A percentile compares a stretch with the other conserved stretches of the same genome.
phyloP scores from a whole-genome alignment of 2,888 invertebrate species.

The Sinopyrophorus schimmeli region DNA sequence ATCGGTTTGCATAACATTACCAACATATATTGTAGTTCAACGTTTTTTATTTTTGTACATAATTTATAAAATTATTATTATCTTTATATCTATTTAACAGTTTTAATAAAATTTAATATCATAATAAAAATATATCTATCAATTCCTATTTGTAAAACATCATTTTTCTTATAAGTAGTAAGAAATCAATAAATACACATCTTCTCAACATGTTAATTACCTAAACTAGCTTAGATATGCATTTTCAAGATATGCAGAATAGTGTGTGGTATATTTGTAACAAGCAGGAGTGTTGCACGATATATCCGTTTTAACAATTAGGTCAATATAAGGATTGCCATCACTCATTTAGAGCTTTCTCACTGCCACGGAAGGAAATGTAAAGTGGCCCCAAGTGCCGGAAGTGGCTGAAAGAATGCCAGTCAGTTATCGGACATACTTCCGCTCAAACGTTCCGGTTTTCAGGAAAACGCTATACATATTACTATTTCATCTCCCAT shows the following conservation, averaged over 20 bases:
- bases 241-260: conserved; percentile 27
- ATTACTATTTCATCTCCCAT: conserved; percentile 30
- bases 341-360: conserved; percentile 50
- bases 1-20: too few relatives aligned
- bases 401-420: conserved; percentile 53
- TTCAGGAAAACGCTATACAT: conserved; percentile 47
- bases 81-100: too few relatives aligned
- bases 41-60: too few relatives aligned
- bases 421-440: conserved; percentile 49
- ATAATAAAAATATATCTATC: too few relatives aligned
- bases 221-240: conserved; percentile 22
- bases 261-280: conserved; percentile 32
- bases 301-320: conserved; percentile 55
- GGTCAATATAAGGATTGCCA: conserved; percentile 49
- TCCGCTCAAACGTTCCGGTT: conserved; percentile 49
- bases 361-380: conserved; percentile 53
- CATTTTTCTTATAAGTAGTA: too few relatives aligned
- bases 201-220: conserved; percentile 29
- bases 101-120: too few relatives aligned
- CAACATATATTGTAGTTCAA: too few relatives aligned
- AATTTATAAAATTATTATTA: too few relatives aligned
- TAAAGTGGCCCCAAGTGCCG: conserved; percentile 53
- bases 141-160: background rate
- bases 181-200: too few relatives aligned
- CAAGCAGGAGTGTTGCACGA: conserved; percentile 43